Evolutionary conservation across 2,888 invertebrate genomes (phyloP), one percentile per base, ranked within the genome.

Genomic region (Fissipunctia ypsillon): DNA sequence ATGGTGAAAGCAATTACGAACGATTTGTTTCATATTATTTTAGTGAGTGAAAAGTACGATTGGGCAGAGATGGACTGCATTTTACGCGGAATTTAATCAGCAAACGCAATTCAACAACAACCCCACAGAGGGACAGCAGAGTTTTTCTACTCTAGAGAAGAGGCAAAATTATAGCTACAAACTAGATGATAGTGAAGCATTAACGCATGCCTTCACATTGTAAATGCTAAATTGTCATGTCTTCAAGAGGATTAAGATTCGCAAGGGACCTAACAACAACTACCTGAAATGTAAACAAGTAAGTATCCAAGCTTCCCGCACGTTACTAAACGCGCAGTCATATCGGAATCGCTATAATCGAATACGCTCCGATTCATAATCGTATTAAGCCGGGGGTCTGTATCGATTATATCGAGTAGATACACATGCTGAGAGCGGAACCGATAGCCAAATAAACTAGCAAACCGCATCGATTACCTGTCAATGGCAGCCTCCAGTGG

Each of bases 381-480:
- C 91, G 90, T 93, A 94, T 93, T 91, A 91, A 88, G 88, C 85
- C 79, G 87, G 87, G 78, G 89, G 88, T 89, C 89, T 87, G 88
- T 90, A 93, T 93, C 93, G 94, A 94, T 95, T 94, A 93, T 93
- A 94, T 92, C 93, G 92, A 93, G 92, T 92, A 93, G 94, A 94
- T 95, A 94, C 94, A 94, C 92, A 92, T 92, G 92, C 93, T 90
- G 92, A 88, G 91, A 91, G 90, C 92, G 93, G 92, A 93, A 92
- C 94, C 94, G 94, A 95, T 95, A 95, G 95, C 95, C 95, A 95
- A 95, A 96, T 96, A 95, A 95, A 95, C 95, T 95, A 95, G 94
- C 93, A 93, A 92, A 92, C 93, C 93, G 90, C 94, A 96, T 96
- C 95, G 96, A 96, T 96, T 96, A 95, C 93, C 95, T 96, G 96